Evolutionary conservation across 2,888 invertebrate genomes (phyloP).

Genomic region (Thera obeliscata): DNA sequence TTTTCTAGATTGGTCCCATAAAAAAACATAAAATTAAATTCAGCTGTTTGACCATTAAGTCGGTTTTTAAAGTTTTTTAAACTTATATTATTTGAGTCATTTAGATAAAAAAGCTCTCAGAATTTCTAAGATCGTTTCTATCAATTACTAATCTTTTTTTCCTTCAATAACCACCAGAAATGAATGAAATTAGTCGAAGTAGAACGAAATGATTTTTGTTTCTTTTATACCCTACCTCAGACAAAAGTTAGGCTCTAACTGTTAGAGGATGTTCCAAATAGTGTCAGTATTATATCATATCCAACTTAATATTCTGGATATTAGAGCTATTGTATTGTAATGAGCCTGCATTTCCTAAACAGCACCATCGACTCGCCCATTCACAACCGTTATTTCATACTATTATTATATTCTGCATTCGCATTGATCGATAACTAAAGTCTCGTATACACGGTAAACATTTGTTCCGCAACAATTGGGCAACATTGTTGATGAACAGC

Average conservation of each 20-base stretch:
- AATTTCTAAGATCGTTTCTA: too few species aligned
- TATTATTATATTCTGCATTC: slow-evolving; percentile 25
- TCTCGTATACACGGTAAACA: too few species aligned
- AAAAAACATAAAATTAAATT: too few species aligned
- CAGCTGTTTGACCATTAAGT: too few species aligned
- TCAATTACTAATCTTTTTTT: too few species aligned
- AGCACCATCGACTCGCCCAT: slow-evolving; percentile 47
- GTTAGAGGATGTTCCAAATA: slow-evolving; percentile 33
- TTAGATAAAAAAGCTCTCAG: too few species aligned
- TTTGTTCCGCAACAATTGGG: too few species aligned
- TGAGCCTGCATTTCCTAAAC: slow-evolving; percentile 48
- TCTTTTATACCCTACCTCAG: neutral
- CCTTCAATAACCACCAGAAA: too few species aligned
- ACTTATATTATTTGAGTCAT: too few species aligned
- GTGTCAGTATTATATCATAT: slow-evolving; percentile 34
- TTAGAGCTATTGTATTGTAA: slow-evolving; percentile 49
- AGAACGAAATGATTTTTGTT: neutral
- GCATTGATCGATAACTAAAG: slow-evolving; percentile 41
- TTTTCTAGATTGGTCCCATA: too few species aligned
- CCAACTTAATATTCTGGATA: slow-evolving; percentile 38
- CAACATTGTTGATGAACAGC: too few species aligned
- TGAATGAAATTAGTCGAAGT: neutral
- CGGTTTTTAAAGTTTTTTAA: too few species aligned
- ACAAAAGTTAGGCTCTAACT: neutral
- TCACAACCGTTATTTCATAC: slow-evolving; percentile 57